Base-by-base conservation (phyloP, 2,888 invertebrate species). In the Blera fallax region DNA sequence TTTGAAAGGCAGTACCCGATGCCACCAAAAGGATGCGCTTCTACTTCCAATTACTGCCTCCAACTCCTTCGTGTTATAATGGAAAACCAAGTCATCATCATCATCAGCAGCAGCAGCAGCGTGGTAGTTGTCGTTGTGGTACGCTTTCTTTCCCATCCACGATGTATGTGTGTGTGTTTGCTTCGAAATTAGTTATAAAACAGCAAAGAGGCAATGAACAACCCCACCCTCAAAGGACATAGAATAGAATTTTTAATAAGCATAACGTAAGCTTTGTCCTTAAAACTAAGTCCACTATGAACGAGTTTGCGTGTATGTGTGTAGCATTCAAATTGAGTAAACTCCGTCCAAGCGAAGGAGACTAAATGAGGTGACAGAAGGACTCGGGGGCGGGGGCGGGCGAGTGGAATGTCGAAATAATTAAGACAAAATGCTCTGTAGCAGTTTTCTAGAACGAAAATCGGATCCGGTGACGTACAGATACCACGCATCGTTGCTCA, bases 391-490 rank as follows among this genome's bases (percentile, higher is more conserved):
- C 6, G 34, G 37, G 34, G 18, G 56, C 1, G 21, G 1, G 21
- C 3, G 10, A 21, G 45, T 34, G 27, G 62, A 62, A 72, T 67
- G 69, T 72, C 60, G 72, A 81, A 85, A 85, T 85, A 85, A 85
- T 81, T 85, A 85, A 72, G 76, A 81, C 52, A 54, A 83, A 83
- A 83, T 85, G 85, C 81, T 85, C 72, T 76, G 65, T 60, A 76
- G 85, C 80, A 81, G 65, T 85, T 85, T 85, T 76, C 52, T 65
- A 65, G 81, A 54, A 62, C 40, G 74, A 84, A 84, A 74, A 80
- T 84, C 84, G 74, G 80, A 80, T 80, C 81, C 76, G 65, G 85
- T 72, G 70, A 72, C 45, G 52, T 65, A 43, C 6, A 64, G 74
- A 72, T 74, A 72, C 40, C 40, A 81, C 81, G 85, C 85, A 85